These are phyloP conservation scores for Barnardius zonarius DNA, from an alignment of 2,113 vertebrate genomes.

Conservation along the genomic window DNA sequence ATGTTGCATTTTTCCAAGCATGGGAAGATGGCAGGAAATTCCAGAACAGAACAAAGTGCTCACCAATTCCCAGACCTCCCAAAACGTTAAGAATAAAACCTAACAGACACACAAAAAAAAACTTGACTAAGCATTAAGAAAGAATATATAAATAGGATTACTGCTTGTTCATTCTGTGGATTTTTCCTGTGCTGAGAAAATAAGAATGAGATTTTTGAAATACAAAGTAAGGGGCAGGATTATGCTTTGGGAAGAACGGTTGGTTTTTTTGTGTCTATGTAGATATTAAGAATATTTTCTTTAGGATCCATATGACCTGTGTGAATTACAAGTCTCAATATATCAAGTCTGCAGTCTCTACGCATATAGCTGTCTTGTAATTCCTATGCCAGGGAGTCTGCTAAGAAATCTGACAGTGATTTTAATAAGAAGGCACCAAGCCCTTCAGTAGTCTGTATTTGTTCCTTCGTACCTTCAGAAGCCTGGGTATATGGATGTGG, in stretches of 20 bases:
- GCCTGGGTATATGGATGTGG: background rate
- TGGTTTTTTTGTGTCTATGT: background rate
- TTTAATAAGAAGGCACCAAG: background rate
- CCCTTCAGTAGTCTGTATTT: background rate
- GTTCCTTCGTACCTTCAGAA: background rate
- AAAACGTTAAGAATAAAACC: background rate
- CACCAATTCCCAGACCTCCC: background rate
- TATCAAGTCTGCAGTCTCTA: background rate
- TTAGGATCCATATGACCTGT: background rate
- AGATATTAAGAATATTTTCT: background rate
- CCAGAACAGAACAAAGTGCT: background rate
- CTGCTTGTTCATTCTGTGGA: background rate
- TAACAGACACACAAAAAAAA: background rate
- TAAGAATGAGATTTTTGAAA: background rate
- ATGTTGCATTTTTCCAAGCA: background rate
- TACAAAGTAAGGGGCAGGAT: background rate
- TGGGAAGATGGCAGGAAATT: background rate
- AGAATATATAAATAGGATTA: background rate
- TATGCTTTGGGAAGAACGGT: background rate
- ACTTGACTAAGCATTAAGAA: background rate
- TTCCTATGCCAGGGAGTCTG: background rate
- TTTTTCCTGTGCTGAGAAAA: background rate
- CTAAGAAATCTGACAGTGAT: background rate
- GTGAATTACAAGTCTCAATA: background rate
- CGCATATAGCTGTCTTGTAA: background rate